Base-by-base conservation (phyloP, 2,797 vertebrate species). In the Clarias fuscus region DNA sequence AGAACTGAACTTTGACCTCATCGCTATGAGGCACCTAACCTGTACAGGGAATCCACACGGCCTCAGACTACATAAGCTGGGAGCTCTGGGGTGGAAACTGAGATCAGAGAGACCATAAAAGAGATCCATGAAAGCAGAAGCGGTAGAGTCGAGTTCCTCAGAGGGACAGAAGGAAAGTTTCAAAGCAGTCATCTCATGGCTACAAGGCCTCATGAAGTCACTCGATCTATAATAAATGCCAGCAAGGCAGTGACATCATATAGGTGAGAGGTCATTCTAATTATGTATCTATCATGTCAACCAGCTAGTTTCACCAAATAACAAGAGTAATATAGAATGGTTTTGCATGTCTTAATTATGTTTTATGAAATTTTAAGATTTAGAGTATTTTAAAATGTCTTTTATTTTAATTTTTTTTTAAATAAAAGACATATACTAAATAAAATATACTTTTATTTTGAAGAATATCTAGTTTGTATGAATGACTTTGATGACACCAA, bases 21-120 rank as follows among this genome's bases (percentile, higher is more conserved):
- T 77, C 18, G 82, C 53, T 77, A 68, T 68, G 48, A 72, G 30
- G 76, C 18, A 40, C 59, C 68, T 43, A 75, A 87, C 40, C 75
- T 81, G 30, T 68, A 62, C 11, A 86, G 24, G 64, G 64, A 78
- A 67, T 70, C 53, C 48, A 40, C 43, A 83, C 24, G 24, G 62
- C 33, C 24, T 24, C 56, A 40, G 67, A 56, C 77, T 75, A 81
- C 80, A 56, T 7, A 43, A 58, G 24, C 67, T 84, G 75, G 64
- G 68, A 86, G 43, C 37, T 79, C 80, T 82, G 80, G 64, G 48
- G 27, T 82, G 80, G 65, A 82, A 70, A 72, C 14, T 64, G 78
- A 85, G 84, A 87, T 89, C 84, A 83, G 84, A 84, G 84, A 81
- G 84, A 43, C 71, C 62, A 75, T 76, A 75, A 85, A 86, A 88